These are phyloP conservation scores for Mirza zaza DNA, from an alignment of 2,113 vertebrate species.

Conservation along the genomic window DNA sequence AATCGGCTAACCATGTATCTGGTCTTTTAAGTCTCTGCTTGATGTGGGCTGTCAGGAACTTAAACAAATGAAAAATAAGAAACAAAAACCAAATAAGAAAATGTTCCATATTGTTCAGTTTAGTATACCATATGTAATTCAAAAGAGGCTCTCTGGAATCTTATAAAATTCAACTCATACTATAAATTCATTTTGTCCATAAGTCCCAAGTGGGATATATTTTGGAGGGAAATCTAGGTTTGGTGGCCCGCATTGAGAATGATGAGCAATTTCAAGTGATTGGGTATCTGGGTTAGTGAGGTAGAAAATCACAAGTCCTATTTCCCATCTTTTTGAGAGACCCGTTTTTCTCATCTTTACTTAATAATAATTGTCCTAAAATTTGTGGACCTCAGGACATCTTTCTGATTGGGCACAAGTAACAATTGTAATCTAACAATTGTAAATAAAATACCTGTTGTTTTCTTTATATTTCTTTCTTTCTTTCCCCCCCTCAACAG, in stretches of 20 bases:
- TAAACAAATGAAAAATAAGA: constrained; percentile 11
- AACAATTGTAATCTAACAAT: background rate
- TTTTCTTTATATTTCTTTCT: background rate
- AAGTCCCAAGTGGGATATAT: background rate
- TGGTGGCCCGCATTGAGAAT: background rate
- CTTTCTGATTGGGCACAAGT: background rate
- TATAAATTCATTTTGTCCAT: background rate
- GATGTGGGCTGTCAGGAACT: background rate
- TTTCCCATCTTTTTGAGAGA: background rate
- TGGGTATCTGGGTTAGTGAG: background rate
- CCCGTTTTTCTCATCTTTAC: background rate
- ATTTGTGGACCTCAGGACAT: background rate
- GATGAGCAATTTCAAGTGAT: background rate
- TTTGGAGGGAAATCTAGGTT: background rate
- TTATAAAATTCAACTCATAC: constrained; percentile 1
- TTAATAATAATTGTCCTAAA: background rate
- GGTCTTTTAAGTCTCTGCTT: background rate
- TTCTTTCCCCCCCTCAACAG: background rate
- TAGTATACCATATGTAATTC: background rate
- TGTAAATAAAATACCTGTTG: background rate
- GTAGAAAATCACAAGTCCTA: background rate
- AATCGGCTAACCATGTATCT: background rate
- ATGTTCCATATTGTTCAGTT: background rate
- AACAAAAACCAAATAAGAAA: background rate
- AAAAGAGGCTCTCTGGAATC: background rate